Evolutionary conservation across 2,888 invertebrate genomes (phyloP), one percentile per base, ranked within the genome.

Genomic region (Carabus problematicus): DNA sequence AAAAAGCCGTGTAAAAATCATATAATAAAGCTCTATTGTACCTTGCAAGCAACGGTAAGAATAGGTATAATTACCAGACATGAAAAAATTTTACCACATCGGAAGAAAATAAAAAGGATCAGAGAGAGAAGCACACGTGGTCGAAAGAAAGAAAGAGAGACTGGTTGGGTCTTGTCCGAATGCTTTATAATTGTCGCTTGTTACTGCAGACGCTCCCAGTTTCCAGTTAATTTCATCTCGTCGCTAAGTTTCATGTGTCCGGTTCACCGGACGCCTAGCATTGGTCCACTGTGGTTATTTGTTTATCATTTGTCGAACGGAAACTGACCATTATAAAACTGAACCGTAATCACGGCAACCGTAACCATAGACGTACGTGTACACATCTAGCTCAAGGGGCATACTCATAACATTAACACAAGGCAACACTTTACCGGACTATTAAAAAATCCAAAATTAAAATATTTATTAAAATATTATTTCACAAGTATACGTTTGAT

Each of bases 171-270:
- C 29, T 6, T 6, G 6, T 63, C 63, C 63, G 63, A 63, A 63
- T 63, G 63, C 54, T 54, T 63, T 63, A 63, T 63, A 63, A 63
- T 63, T 63, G 63, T 54, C 52, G 52, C 63, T 63, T 54, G 45
- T 63, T 63, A 63, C 63, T 47, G 41, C 63, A 41, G 43, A 63
- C 63, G 54, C 63, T 52, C 63, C 42, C 43, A 63, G 52, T 63
- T 29, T 54, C 63, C 54, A 63, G 63, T 54, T 63, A 63, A 63
- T 63, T 63, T 63, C 63, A 52, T 63, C 42, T 19, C 2, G 29
- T 29, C 29, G 29, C 29, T 11, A 11, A 42, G 42, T 9, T 8
- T 42, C 8, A 8, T 8, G 42, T 42, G n/a, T 14, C 54, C 8
- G 1, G n/a, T 19, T 12, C 29, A 14, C 39, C 19, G n/a, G n/a